Conservation (phyloP, 2,888 invertebrate genomes). For the Trisateles emortualis region DNA sequence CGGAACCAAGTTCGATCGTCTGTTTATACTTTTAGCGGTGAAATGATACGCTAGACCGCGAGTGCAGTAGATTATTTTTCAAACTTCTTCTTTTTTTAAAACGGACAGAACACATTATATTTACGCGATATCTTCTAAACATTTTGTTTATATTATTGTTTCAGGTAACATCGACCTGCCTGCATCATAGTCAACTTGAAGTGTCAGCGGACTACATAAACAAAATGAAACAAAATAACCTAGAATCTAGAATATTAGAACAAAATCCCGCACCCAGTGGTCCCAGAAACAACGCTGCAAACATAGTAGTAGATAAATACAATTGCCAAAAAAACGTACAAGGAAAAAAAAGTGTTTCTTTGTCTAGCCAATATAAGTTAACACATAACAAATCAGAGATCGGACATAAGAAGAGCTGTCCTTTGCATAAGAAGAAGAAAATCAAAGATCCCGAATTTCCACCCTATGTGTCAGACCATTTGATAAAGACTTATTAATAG, state of each 20-base stretch:
- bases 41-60: no score
- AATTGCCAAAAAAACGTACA: constrained; percentile 68
- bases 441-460: constrained; percentile 70
- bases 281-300: constrained; percentile 27
- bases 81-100: no score
- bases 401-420: constrained; percentile 74
- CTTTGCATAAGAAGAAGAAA: constrained; percentile 74
- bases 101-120: no score
- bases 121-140: no score
- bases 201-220: constrained; percentile 61
- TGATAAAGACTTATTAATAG: constrained; percentile 80
- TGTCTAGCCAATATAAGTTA: constrained; percentile 73
- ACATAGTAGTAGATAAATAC: constrained; percentile 46
- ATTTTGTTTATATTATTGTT: constrained; percentile 35
- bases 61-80: no score
- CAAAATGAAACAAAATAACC: constrained; percentile 46
- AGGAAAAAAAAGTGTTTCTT: constrained; percentile 70
- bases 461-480: constrained; percentile 76
- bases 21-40: no score
- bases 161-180: constrained; percentile 77
- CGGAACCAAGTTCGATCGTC: no score
- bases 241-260: constrained; percentile 40
- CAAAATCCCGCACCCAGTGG: constrained; percentile 33
- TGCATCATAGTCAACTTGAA: constrained; percentile 80
- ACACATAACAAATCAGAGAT: constrained; percentile 80